Base-by-base conservation (phyloP, 2,888 invertebrate species). In the Trisateles emortualis region DNA sequence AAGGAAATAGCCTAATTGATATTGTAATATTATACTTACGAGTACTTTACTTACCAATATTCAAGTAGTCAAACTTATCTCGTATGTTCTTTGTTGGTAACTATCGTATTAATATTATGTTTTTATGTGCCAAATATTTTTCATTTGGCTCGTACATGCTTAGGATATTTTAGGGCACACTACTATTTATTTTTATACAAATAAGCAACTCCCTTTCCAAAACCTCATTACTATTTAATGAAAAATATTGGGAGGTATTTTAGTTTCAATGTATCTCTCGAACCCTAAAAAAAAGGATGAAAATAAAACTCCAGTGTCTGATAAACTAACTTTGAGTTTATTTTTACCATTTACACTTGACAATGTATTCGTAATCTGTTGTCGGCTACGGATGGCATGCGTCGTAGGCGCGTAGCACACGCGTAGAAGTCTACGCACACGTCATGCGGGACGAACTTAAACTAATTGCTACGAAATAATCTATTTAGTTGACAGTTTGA, bases 301-400 rank as follows among this genome's bases (percentile, higher is more conserved):
- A 80, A 87, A 92, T 92, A 75, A 92, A 92, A 92, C 86, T 89
- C 88, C 74, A 80, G 85, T 85, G 13, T 93, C 91, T 93, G 93
- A 93, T 93, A 93, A 93, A 93, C 93, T 93, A 93, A 93, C 93
- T 93, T 93, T 93, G 93, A 93, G 93, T 93, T 93, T 93, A 93
- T 93, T 93, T 91, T 93, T 93, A 93, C 93, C 93, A 93, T 93
- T 93, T 93, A 93, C 93, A 93, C 93, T 93, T 93, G 93, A 93
- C 93, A 93, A 92, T 93, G 92, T 92, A 92, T 91, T 91, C 90
- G 90, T 89, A 86, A 88, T 92, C 92, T 92, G 92, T 90, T 90
- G 92, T 83, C 79, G 84, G 90, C 91, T 92, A 91, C 91, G 87
- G 86, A 75, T 84, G 83, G 73, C 75, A 65, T 81, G 84, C 80